Conservation (phyloP, 1,140 invertebrate genomes). For the Thaumatotibia leucotreta region DNA sequence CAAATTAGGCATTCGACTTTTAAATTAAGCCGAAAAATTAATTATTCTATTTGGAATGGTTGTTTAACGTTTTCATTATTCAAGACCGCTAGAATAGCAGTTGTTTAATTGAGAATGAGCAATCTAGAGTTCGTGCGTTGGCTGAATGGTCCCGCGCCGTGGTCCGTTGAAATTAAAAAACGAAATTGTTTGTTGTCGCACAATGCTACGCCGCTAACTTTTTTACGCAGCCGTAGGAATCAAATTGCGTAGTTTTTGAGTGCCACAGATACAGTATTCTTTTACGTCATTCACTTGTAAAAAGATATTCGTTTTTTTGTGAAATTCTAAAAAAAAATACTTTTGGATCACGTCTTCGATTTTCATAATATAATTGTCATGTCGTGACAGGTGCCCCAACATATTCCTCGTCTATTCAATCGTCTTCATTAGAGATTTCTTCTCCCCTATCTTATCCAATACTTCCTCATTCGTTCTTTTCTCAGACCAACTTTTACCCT, state of each 20-base stretch:
- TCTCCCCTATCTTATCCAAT: too few species aligned
- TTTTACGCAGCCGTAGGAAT: background rate
- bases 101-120: slow-evolving; percentile 30
- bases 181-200: background rate
- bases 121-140: slow-evolving; percentile 22
- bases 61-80: slow-evolving; percentile 22
- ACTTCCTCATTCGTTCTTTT: too few species aligned
- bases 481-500: too few species aligned
- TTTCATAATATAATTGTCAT: too few species aligned
- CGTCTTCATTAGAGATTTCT: too few species aligned
- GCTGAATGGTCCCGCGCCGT: slow-evolving; percentile 4
- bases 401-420: too few species aligned
- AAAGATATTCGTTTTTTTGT: too few species aligned
- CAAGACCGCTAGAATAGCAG: slow-evolving; percentile 20
- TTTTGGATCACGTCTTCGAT: too few species aligned
- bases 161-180: slow-evolving; percentile 3
- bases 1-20: slow-evolving; percentile 9
- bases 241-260: background rate
- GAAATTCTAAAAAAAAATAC: too few species aligned
- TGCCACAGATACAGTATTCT: background rate
- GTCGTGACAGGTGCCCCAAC: too few species aligned
- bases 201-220: background rate
- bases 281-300: background rate
- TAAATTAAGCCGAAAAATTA: slow-evolving; percentile 9
- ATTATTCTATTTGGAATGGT: slow-evolving; percentile 7